Base-by-base conservation (phyloP, 2,888 invertebrate genomes). In the Drosophila melanocephala region DNA sequence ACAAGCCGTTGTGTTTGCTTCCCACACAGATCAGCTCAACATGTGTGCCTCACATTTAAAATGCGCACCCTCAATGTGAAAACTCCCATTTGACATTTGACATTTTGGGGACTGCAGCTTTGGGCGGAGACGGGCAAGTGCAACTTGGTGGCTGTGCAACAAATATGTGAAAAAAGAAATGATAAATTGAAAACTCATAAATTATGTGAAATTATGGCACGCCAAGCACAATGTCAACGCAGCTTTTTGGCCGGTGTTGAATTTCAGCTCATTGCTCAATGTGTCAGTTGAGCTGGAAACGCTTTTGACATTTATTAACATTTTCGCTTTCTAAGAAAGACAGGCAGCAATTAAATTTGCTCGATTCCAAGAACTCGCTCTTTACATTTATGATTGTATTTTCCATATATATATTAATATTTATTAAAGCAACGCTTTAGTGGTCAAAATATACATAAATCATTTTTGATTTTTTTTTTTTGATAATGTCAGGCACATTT, bases 111-210 rank as follows among this genome's bases (percentile, higher is more conserved):
- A 44, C 44, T 28, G 37, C 77, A 61, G 65, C 37, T 32, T 64
- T 73, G 67, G 65, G 35, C 57, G 66, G 67, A 62, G 65, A 30
- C 65, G 2, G 44, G 53, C 69, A 61, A 70, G 44, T 81, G 79
- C 82, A 72, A 55, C 71, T 53, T 60, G 32, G 64, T 32, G 35
- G 42, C 51, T 42, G 47, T 81, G 79, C 82, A 42, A 39, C 50
- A 67, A n/a, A 32, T 14, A 28, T 35, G 47, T 51, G 32, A 71
- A 72, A 68, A 50, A 30, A 30, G 26, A 62, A 59, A 53, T 81
- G 77, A 89, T 87, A 81, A 87, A 89, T 89, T 85, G 87, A 82
- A 85, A 88, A 76, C 77, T 83, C 89, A 82, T 89, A 87, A 89
- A 87, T 87, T 83, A 83, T 83, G 75, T 80, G 83, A 84, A 87